These are phyloP conservation scores for Mormyrus iriodes DNA, from an alignment of 2,113 vertebrate genomes.

Conservation along the genomic window DNA sequence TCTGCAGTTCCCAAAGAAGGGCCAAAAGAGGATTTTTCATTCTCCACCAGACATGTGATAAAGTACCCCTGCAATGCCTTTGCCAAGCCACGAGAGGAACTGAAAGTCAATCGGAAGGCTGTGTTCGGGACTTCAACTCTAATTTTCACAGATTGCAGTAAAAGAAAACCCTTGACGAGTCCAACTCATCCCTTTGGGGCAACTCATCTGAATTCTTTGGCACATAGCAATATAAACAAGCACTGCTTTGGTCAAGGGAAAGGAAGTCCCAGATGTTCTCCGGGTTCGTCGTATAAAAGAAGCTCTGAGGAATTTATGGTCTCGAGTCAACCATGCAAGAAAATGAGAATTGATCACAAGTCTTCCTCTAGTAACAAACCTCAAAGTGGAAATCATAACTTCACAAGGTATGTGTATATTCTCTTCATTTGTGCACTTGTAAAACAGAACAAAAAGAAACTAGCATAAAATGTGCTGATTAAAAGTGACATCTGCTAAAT, in stretches of 20 bases:
- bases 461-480: neutral
- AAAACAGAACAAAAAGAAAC: neutral
- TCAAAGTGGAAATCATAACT: constrained; percentile 42
- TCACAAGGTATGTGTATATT: constrained; percentile 47
- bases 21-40: constrained; percentile 41
- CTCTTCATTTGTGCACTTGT: constrained; percentile 32
- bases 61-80: constrained; percentile 81
- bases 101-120: constrained; percentile 82
- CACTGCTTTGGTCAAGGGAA: constrained; percentile 46
- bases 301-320: constrained; percentile 48
- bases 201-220: constrained; percentile 47
- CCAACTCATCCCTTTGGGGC: constrained; percentile 35
- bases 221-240: constrained; percentile 46
- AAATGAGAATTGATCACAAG: constrained; percentile 70
- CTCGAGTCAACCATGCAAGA: constrained; percentile 72
- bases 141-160: constrained; percentile 72
- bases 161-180: constrained; percentile 44
- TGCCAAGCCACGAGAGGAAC: constrained; percentile 65
- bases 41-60: constrained; percentile 58
- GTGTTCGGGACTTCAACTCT: constrained; percentile 79
- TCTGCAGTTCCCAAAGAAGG: constrained; percentile 51
- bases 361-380: constrained; percentile 45
- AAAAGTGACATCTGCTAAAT: neutral
- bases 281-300: constrained; percentile 54
- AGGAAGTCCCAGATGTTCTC: constrained; percentile 55